Base-by-base conservation (phyloP, 92 coral and sea anemone genomes). In the Palythoa grandiflora region DNA sequence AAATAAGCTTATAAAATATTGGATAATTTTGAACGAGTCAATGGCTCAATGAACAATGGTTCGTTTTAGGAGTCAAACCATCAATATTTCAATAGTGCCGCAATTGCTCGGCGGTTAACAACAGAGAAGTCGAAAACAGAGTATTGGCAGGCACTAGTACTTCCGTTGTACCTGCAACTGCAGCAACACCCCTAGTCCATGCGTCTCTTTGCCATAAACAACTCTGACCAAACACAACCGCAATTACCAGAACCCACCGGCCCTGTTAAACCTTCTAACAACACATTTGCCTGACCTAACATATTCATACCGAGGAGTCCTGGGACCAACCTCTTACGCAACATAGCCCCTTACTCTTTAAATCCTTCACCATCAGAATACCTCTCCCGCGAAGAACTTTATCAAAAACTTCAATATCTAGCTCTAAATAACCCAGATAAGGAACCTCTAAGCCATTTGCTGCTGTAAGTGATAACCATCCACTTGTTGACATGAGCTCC, bases 271-370 rank as follows among this genome's bases (percentile, higher is more conserved):
- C 71, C 71, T 0, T 38, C 19, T 72, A 5, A 13, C 19, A 9
- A 52, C 36, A 72, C 8, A 9, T n/a, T 10, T 37, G 13, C 5
- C 47, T 17, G 12, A 35, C 15, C 75, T 9, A 35, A 3, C n/a
- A 92, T 78, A 72, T 92, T 92, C 94, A 92, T 94, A 40, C 96
- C 94, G 6, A 94, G 63, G 44, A 94, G 51, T n/a, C 94, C 94
- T 51, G 96, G 94, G 15, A 78, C 84, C 37, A 8, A 40, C 77
- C 79, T 20, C 75, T 87, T 91, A 21, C 71, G 74, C 50, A 71
- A 73, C 38, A 78, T 91, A 35, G 44, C 44, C 36, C 73, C 88
- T 70, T 68, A 38, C 84, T n/a, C 35, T 72, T 84, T 44, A 87
- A 83, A 75, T 89, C 91, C 77, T 88, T 92, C 1, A 92, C 90